A percentile compares a stretch with the other conserved stretches of the same genome.
Evolutionary conservation across 2,797 vertebrate genomes (phyloP).

Genomic region (Acanthurus leucopareius): DNA sequence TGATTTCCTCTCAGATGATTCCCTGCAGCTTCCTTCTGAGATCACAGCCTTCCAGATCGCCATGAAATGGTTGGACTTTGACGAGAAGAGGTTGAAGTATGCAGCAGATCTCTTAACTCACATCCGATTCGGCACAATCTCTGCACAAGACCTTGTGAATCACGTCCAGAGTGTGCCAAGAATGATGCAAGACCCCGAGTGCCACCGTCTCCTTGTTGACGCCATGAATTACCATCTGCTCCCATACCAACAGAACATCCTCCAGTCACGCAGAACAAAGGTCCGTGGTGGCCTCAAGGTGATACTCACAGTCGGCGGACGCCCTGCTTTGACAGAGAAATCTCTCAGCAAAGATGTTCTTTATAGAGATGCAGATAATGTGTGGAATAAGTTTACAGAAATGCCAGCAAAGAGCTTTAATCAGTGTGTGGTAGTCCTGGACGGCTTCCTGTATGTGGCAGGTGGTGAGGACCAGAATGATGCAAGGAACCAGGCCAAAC

Average conservation of each 20-base stretch:
- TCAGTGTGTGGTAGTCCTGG: constrained; percentile 96
- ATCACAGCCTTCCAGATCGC: constrained; percentile 98
- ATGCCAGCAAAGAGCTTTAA: constrained; percentile 99
- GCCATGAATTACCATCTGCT: constrained; percentile 99
- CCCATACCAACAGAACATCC: constrained; percentile 97
- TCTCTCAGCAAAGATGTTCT: constrained; percentile 98
- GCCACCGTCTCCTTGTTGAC: constrained; percentile 97
- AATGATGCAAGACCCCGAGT: constrained; percentile 99
- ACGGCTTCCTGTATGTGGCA: constrained; percentile 98
- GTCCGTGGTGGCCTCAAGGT: constrained; percentile 95
- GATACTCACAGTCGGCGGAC: constrained; percentile 94
- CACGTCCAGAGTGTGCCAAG: constrained; percentile 95
- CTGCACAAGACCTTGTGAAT: constrained; percentile 96
- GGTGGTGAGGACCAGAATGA: constrained; percentile 99
- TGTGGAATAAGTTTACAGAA: constrained; percentile 97
- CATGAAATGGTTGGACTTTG: constrained; percentile 99
- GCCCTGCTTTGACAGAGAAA: constrained; percentile 97
- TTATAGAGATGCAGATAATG: constrained; percentile 93
- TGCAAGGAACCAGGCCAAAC: constrained; percentile 98
- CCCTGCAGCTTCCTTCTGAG: constrained; percentile 96
- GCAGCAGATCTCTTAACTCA: constrained; percentile 93
- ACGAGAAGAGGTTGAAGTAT: constrained; percentile 96
- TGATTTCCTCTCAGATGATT: constrained; percentile 96
- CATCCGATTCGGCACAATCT: constrained; percentile 98
- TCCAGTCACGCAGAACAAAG: constrained; percentile 98